A percentile compares a stretch with the other conserved stretches of the same genome.
Conservation (phyloP, 2,113 vertebrate genomes). For the Spea multiplicata region DNA sequence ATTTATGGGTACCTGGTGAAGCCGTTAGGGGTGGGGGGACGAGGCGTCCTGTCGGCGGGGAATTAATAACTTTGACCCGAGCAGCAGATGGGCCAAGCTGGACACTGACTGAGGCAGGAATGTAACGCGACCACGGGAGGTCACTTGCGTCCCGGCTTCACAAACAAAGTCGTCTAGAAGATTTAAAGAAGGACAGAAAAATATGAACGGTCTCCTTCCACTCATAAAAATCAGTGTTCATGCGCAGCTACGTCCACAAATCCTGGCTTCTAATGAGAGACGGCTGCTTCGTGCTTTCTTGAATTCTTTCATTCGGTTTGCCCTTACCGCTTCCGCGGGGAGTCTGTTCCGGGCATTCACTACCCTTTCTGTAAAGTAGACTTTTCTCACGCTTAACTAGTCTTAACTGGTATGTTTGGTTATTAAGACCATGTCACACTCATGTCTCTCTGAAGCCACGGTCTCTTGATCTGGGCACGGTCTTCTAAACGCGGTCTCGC, state of each 20-base stretch:
- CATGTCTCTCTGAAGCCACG: too few relatives aligned
- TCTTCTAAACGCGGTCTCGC: too few relatives aligned
- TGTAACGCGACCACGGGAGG: constrained; percentile 10
- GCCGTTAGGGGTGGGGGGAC: background rate
- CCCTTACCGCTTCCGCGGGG: too few relatives aligned
- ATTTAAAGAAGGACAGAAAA: background rate
- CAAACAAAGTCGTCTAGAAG: background rate
- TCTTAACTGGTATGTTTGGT: too few relatives aligned
- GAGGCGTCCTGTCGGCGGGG: constrained; percentile 12
- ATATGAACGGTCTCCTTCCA: background rate
- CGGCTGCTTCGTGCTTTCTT: too few relatives aligned
- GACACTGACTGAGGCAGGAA: constrained; percentile 31
- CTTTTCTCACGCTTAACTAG: too few relatives aligned
- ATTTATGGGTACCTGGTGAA: background rate
- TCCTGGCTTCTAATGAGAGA: too few relatives aligned
- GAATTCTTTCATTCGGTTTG: too few relatives aligned
- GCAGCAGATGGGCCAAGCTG: background rate
- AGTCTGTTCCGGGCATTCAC: too few relatives aligned
- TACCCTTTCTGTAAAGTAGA: too few relatives aligned
- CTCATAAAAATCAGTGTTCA: background rate
- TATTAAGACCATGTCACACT: too few relatives aligned
- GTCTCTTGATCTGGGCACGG: too few relatives aligned
- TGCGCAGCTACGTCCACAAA: background rate
- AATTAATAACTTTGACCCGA: constrained; percentile 11
- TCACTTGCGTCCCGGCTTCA: constrained; percentile 25